A percentile compares a stretch with the other conserved stretches of the same genome.
These are phyloP conservation scores for Anadara kagoshimensis DNA, from an alignment of 1,140 invertebrate genomes.

Conservation along the genomic window DNA sequence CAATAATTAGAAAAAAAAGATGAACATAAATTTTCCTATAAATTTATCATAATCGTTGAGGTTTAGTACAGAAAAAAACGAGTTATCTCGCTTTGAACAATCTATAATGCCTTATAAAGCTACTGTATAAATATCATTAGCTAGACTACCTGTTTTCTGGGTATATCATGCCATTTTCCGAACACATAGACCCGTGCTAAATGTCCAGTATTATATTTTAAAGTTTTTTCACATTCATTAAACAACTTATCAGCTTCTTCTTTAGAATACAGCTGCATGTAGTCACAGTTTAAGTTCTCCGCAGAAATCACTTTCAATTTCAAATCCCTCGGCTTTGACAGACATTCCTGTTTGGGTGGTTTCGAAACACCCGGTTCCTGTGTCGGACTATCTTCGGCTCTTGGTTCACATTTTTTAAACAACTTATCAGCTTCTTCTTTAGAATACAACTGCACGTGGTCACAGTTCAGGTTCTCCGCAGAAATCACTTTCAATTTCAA, in stretches of 20 bases:
- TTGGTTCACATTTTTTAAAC: slow-evolving; percentile 56
- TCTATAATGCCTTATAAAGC: too few species aligned
- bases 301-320: slow-evolving; percentile 4
- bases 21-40: too few species aligned
- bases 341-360: too few species aligned
- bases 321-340: not conserved
- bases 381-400: too few species aligned
- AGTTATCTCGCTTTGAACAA: not conserved
- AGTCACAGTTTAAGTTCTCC: slow-evolving; percentile 61
- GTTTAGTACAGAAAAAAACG: too few species aligned
- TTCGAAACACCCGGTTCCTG: too few species aligned
- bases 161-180: slow-evolving; percentile 81
- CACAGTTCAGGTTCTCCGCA: slow-evolving; percentile 57
- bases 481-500: slow-evolving; percentile 2
- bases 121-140: too few species aligned
- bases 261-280: slow-evolving; percentile 51
- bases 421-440: slow-evolving; percentile 56
- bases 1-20: too few species aligned
- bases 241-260: slow-evolving; percentile 58
- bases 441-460: slow-evolving; percentile 54
- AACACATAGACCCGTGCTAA: slow-evolving; percentile 79
- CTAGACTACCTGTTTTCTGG: slow-evolving; percentile 81
- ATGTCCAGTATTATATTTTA: slow-evolving; percentile 70
- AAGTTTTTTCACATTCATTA: slow-evolving; percentile 51
- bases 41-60: too few species aligned